Percentiles rank a stretch among this genome's conserved stretches.
Conservation (phyloP, 2,797 vertebrate genomes). For the Danio aesculapii region DNA sequence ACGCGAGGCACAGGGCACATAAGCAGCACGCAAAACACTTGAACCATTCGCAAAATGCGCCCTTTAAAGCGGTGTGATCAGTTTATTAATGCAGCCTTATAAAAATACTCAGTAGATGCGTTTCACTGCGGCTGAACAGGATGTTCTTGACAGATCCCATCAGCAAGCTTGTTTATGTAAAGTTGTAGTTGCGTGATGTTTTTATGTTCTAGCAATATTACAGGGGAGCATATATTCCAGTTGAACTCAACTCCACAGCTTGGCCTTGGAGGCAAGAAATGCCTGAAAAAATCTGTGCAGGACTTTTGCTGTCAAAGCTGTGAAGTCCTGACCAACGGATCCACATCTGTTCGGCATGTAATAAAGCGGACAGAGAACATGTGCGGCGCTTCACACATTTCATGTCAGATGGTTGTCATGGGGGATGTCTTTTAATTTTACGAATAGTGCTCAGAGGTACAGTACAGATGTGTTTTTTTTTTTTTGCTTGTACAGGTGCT, state of each 20-base stretch:
- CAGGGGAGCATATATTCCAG: background rate
- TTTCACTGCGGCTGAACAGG: background rate
- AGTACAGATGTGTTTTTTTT: background rate
- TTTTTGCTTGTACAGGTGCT: background rate
- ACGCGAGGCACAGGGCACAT: too few species aligned
- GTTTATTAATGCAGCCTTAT: too few species aligned
- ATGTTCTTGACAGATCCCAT: background rate
- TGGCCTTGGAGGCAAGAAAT: background rate
- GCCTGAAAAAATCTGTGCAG: background rate
- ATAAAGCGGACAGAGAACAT: background rate
- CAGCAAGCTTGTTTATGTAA: background rate
- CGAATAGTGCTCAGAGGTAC: background rate
- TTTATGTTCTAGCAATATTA: background rate
- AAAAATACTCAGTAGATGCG: background rate
- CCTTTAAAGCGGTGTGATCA: too few species aligned
- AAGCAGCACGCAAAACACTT: too few species aligned
- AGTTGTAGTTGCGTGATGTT: background rate
- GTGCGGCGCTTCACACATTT: background rate
- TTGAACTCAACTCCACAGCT: background rate
- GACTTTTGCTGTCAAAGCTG: slow-evolving; percentile 17
- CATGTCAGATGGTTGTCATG: background rate
- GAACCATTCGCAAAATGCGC: too few species aligned
- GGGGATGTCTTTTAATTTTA: slow-evolving; percentile 3
- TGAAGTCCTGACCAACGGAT: background rate
- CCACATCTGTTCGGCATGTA: slow-evolving; percentile 6